Evolutionary conservation across 2,797 vertebrate species (phyloP).

Genomic region (Neosilurus hyrtlii): DNA sequence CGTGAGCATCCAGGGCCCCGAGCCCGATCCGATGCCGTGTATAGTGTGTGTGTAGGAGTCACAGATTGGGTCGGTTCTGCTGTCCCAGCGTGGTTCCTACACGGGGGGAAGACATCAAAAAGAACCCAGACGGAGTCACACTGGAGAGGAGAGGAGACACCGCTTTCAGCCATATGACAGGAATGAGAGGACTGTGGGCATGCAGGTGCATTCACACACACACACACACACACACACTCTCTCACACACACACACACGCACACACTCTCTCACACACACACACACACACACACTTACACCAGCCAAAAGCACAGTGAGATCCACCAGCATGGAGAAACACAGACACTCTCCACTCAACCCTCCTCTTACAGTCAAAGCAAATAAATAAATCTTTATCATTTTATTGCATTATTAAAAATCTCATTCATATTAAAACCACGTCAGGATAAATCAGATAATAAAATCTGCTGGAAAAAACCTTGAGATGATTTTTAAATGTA

Average conservation of each 20-base stretch:
- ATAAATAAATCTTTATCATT: not conserved
- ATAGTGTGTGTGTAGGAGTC: constrained; percentile 45
- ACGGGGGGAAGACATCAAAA: constrained; percentile 54
- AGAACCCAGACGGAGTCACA: constrained; percentile 28
- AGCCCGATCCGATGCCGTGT: constrained; percentile 35
- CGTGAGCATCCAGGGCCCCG: constrained; percentile 34
- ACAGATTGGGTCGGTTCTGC: constrained; percentile 53
- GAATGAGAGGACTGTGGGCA: constrained; percentile 22
- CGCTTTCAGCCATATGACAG: constrained; percentile 49
- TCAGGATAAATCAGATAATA: not conserved
- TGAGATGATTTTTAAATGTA: not conserved
- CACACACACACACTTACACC: not conserved
- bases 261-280: not conserved
- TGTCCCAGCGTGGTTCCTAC: constrained; percentile 46
- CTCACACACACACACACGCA: not conserved
- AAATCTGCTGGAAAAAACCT: not conserved
- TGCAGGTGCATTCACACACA: constrained; percentile 22
- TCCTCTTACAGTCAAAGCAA: not conserved
- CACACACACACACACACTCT: constrained; percentile 16
- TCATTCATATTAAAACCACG: not conserved
- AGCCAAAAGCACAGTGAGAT: not conserved
- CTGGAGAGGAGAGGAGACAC: constrained; percentile 37
- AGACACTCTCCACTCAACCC: not conserved
- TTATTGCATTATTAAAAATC: not conserved
- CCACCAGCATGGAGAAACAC: constrained; percentile 4